Base-by-base conservation (phyloP, 2,797 vertebrate species). In the Thunnus albacares region DNA sequence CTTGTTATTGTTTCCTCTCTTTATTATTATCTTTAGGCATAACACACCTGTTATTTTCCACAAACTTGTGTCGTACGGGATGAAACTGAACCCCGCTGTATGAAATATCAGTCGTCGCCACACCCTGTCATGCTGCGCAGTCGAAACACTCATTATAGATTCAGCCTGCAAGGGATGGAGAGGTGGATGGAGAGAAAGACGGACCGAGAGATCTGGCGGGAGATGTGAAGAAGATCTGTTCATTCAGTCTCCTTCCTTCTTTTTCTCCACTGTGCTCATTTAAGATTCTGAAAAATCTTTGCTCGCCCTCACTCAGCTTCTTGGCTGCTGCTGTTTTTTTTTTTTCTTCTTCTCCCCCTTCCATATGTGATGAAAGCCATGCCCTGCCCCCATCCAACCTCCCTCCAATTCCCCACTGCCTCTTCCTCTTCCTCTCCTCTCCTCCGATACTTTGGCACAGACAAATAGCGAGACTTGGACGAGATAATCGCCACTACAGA, bases 81-180 rank as follows among this genome's bases (percentile, higher is more conserved):
- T 49, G 47, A 62, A 79, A 79, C 4, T 41, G 61, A 78, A 71
- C 58, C 67, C 10, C 1, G 18, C 41, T 53, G 59, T 69, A 10
- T 68, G 47, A 78, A 80, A 83, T 82, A 71, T 83, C 77, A 81
- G 83, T 2, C 0, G 64, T 51, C 49, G 84, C 91, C 93, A 91
- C 94, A 91, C 92, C 94, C 93, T 88, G 80, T 86, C 85, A 74
- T 71, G 84, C 89, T 86, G 90, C 87, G 56, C 81, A 82, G 8
- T 20, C 78, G 61, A 72, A 78, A 67, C 66, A 20, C 76, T 89
- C 90, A 92, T 90, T 89, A 91, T 14, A 65, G 73, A 90, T 91
- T 88, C 82, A 87, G 80, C 79, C 87, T 17, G 52, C 65, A 30
- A 82, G 77, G 57, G 79, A 79, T 80, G 80, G 71, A 80, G 53